These are phyloP conservation scores for Brachyptera risi DNA, from an alignment of 2,888 invertebrate species.

Conservation along the genomic window DNA sequence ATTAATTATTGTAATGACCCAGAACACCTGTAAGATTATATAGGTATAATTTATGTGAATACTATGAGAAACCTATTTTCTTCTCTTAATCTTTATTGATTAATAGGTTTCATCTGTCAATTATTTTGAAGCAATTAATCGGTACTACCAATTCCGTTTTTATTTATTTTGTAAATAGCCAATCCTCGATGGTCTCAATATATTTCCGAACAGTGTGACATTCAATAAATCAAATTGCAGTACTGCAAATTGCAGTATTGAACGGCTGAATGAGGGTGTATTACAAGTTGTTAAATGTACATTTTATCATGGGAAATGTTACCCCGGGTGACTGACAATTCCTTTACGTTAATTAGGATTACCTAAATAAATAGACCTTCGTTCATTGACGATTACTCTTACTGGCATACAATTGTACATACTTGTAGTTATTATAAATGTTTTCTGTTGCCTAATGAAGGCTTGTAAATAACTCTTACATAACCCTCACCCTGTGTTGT, in stretches of 20 bases:
- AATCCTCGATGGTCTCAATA: constrained; percentile 22
- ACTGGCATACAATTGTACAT: constrained; percentile 31
- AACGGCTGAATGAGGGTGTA: not conserved
- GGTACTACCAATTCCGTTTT: not conserved
- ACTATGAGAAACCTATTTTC: not conserved
- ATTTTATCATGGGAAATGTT: constrained; percentile 30
- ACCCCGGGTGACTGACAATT: constrained; percentile 28
- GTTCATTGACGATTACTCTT: constrained; percentile 31
- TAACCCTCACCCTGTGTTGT: constrained; percentile 20
- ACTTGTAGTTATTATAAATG: constrained; percentile 24
- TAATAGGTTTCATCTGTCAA: not conserved
- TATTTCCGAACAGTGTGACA: too few relatives aligned
- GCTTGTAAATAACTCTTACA: constrained; percentile 20
- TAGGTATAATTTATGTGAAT: not conserved
- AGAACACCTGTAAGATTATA: not conserved
- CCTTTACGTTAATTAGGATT: constrained; percentile 32
- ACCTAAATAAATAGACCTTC: constrained; percentile 26
- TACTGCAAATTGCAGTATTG: not conserved
- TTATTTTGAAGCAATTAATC: too few relatives aligned
- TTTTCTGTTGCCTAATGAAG: constrained; percentile 23
- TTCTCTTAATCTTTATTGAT: not conserved
- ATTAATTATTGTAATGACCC: not conserved
- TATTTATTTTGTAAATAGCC: constrained; percentile 10
- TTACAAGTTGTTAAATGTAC: constrained; percentile 29
- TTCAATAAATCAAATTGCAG: not conserved